phyloP scores from a whole-genome alignment of 2,797 vertebrate genomes.

The Xenopus petersii region DNA sequence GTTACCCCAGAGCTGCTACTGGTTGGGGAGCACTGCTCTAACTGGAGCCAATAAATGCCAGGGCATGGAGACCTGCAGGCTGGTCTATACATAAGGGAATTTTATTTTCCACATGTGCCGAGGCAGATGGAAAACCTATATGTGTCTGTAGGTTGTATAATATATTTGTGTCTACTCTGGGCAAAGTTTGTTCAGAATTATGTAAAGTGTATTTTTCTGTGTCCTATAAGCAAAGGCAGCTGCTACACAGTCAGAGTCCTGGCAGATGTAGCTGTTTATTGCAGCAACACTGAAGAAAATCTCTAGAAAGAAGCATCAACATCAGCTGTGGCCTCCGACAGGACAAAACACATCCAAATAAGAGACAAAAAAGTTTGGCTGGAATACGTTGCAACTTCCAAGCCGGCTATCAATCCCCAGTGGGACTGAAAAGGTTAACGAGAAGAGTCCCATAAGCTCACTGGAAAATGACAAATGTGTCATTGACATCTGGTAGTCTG shows the following conservation, averaged over 20 bases:
- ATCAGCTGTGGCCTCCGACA: too few relatives aligned
- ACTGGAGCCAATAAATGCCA: too few relatives aligned
- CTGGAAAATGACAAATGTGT: slow-evolving; percentile 9
- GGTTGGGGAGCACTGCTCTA: too few relatives aligned
- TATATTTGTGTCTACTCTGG: neutral
- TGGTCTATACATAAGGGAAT: too few relatives aligned
- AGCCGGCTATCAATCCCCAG: too few relatives aligned
- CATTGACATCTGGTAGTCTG: neutral
- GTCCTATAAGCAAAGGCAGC: neutral
- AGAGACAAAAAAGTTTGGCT: neutral
- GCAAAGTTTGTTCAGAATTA: too few relatives aligned
- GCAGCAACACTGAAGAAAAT: neutral
- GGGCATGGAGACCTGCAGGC: too few relatives aligned
- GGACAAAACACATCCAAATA: neutral
- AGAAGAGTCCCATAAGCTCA: neutral
- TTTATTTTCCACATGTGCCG: neutral
- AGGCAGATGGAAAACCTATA: neutral
- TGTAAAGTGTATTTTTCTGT: too few relatives aligned
- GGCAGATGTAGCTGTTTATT: neutral
- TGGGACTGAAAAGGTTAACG: too few relatives aligned
- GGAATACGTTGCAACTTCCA: too few relatives aligned
- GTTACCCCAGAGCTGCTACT: too few relatives aligned
- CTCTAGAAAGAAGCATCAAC: neutral
- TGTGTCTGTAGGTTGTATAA: neutral
- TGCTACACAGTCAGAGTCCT: neutral